Evolutionary conservation across 2,888 invertebrate species (phyloP).

Genomic region (Cerastis rubricosa): DNA sequence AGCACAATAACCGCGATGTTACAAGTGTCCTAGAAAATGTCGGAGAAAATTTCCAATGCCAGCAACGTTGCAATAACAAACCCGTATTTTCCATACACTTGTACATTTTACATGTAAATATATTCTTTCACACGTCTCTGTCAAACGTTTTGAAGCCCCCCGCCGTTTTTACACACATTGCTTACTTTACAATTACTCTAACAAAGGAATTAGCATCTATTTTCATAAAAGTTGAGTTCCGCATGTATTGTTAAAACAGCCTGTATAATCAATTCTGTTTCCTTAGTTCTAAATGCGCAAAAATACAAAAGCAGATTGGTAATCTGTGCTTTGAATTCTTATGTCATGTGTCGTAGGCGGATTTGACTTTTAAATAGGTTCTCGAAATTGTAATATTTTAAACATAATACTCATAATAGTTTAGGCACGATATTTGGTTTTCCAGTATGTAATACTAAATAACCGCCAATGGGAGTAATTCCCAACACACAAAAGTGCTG

Average conservation of each 20-base stretch:
- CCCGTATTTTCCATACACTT: not conserved
- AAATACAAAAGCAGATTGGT: constrained; percentile 32
- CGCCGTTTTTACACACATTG: constrained; percentile 50
- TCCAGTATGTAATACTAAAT: not conserved
- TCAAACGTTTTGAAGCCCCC: constrained; percentile 43
- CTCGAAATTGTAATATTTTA: constrained; percentile 3
- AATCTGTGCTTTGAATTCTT: constrained; percentile 34
- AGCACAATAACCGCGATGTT: not conserved
- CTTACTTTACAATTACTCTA: constrained; percentile 58
- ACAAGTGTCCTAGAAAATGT: not conserved
- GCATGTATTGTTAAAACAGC: constrained; percentile 33
- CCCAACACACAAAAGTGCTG: not conserved
- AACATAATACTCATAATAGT: not conserved
- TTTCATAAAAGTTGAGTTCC: constrained; percentile 40
- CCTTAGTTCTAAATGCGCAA: constrained; percentile 33
- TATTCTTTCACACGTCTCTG: constrained; percentile 60
- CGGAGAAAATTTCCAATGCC: not conserved
- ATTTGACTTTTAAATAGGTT: constrained; percentile 12
- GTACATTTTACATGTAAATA: constrained; percentile 45
- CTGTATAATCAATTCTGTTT: constrained; percentile 38
- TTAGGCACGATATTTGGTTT: not conserved
- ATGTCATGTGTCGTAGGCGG: not conserved
- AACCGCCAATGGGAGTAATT: not conserved
- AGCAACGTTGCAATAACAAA: not conserved
- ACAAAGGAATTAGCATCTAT: constrained; percentile 57